Evolutionary conservation across 2,113 vertebrate genomes (phyloP).

Genomic region (Bagarius yarrelli): DNA sequence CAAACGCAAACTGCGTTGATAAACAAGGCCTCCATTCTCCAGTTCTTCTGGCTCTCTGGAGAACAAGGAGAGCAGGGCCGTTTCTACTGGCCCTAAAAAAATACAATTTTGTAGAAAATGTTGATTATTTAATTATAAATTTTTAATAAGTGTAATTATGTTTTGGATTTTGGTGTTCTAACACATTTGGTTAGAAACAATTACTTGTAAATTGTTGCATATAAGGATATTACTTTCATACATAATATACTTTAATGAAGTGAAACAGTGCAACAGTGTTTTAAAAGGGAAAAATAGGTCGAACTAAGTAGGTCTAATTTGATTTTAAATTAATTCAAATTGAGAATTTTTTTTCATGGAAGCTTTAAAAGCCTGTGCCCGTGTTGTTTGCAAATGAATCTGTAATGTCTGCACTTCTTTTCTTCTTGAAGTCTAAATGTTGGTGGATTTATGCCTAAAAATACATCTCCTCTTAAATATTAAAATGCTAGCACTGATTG

Average conservation of each 20-base stretch:
- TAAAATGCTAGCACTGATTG: background rate
- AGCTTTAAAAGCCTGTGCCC: background rate
- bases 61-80: too few species aligned
- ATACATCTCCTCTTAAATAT: background rate
- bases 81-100: too few species aligned
- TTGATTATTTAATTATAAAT: too few species aligned
- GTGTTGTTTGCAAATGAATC: background rate
- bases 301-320: background rate
- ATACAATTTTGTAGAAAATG: too few species aligned
- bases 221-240: too few species aligned
- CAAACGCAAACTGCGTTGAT: too few species aligned
- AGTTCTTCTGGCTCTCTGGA: too few species aligned
- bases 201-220: too few species aligned
- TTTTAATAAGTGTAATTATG: too few species aligned
- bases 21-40: too few species aligned
- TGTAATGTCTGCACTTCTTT: background rate
- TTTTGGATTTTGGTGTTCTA: too few species aligned
- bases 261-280: background rate
- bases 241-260: background rate
- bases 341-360: background rate
- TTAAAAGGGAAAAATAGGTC: background rate
- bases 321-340: background rate
- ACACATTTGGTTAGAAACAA: too few species aligned
- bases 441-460: conserved; percentile 3
- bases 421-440: background rate